Conservation (phyloP, 2,888 invertebrate genomes). For the Stomorhina lunata region DNA sequence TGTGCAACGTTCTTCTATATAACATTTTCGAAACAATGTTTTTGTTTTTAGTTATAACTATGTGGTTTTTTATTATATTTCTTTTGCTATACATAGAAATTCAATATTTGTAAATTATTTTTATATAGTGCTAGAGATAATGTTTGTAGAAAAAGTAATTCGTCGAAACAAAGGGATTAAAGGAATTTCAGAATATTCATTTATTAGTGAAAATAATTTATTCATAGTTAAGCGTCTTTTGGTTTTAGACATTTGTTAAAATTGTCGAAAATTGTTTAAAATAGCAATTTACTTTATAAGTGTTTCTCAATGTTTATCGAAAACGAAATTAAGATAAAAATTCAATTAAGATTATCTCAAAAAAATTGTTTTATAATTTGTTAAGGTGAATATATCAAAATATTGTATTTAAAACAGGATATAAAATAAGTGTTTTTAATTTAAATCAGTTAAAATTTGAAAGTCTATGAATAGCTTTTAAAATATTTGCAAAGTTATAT, state of each 20-base stretch:
- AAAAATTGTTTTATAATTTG: no score
- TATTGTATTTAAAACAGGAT: no score
- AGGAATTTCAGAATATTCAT: background rate
- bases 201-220: background rate
- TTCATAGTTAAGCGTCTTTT: background rate
- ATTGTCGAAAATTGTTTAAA: background rate
- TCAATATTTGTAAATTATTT: background rate
- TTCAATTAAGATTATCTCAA: no score
- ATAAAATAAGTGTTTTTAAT: no score
- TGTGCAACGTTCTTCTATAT: background rate
- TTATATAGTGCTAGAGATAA: background rate
- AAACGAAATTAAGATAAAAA: no score
- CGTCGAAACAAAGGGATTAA: background rate
- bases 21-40: slow-evolving; percentile 2
- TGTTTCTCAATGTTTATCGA: no score
- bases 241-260: background rate
- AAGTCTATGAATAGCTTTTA: no score
- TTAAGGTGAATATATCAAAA: no score
- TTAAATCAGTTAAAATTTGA: no score
- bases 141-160: background rate
- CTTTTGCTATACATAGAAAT: background rate
- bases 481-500: no score
- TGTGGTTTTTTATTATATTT: no score
- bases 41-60: slow-evolving; percentile 1
- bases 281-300: no score